Evolutionary conservation across 2,113 vertebrate genomes (phyloP).

Genomic region (Butorides virescens): DNA sequence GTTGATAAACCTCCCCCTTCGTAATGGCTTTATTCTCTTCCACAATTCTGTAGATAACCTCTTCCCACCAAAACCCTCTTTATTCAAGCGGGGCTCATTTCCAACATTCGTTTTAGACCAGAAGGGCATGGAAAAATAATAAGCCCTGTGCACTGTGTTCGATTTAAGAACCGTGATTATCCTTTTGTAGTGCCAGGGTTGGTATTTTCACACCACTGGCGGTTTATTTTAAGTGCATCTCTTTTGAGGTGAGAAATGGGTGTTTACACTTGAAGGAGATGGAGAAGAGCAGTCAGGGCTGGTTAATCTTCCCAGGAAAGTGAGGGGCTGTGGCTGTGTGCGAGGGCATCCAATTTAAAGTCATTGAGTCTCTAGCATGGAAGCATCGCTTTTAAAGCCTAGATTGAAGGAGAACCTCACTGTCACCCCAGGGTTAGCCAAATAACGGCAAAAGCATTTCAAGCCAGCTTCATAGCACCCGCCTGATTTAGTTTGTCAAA

Average conservation of each 20-base stretch:
- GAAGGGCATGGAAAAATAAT: neutral
- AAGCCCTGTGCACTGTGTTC: neutral
- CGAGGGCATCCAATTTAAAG: neutral
- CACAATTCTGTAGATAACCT: neutral
- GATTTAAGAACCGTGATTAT: neutral
- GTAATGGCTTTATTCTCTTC: neutral
- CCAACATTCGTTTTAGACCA: neutral
- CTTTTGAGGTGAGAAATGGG: neutral
- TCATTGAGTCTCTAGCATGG: neutral
- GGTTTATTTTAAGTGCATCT: conserved; percentile 17
- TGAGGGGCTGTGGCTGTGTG: neutral
- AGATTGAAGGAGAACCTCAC: neutral
- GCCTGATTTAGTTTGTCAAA: neutral
- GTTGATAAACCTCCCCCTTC: neutral
- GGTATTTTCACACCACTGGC: neutral
- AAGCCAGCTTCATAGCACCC: neutral
- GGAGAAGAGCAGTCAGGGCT: neutral
- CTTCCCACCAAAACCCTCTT: neutral
- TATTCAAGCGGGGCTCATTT: neutral
- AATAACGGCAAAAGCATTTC: neutral
- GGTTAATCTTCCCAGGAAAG: neutral
- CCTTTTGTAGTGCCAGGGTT: neutral
- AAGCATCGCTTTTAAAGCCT: neutral
- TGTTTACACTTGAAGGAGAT: neutral
- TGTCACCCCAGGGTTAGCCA: neutral